These are phyloP conservation scores for Augiades crinisus DNA, from an alignment of 2,888 invertebrate species.

Conservation along the genomic window DNA sequence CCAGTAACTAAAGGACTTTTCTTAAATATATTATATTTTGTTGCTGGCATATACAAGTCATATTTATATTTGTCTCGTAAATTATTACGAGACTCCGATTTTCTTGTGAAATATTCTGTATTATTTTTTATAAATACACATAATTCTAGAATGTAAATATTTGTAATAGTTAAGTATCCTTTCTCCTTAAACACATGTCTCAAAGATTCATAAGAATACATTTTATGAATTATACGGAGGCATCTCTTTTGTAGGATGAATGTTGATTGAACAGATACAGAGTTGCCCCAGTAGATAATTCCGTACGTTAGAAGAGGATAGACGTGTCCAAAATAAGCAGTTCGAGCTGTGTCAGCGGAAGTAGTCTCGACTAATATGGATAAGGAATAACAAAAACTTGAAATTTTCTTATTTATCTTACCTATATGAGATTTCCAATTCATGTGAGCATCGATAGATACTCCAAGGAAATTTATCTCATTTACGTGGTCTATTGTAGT, in stretches of 20 bases:
- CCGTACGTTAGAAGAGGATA: slow-evolving; percentile 2
- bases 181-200: neutral
- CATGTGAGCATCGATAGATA: neutral
- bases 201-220: neutral
- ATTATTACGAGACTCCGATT: neutral
- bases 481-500: neutral
- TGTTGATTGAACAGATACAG: neutral
- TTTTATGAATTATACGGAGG: neutral
- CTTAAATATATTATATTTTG: neutral
- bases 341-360: neutral
- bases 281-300: slow-evolving; percentile 3
- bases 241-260: slow-evolving; percentile 3
- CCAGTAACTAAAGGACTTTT: neutral
- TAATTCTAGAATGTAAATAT: neutral
- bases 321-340: slow-evolving; percentile 1
- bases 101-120: neutral
- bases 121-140: neutral
- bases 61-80: neutral
- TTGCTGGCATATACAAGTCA: neutral
- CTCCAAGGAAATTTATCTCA: neutral
- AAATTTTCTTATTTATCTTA: slow-evolving; percentile 4
- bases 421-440: neutral
- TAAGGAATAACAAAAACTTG: slow-evolving; percentile 2
- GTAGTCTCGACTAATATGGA: neutral
- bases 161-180: neutral